Base-by-base conservation (phyloP, 2,797 vertebrate genomes). In the Glossophaga mutica region DNA sequence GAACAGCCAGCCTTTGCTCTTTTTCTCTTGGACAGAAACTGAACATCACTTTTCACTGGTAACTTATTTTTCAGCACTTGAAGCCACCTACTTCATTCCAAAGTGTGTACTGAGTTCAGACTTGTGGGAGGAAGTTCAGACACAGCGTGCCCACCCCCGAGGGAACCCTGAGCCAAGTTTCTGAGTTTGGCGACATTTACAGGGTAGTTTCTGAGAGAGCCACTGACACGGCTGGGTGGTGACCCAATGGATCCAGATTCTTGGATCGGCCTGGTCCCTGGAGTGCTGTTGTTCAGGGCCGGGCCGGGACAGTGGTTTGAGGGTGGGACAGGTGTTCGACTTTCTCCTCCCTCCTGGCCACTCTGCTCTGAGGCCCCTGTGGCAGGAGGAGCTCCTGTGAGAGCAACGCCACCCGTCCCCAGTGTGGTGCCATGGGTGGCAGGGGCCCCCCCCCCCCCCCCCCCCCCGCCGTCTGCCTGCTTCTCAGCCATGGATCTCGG, bases 11-110 rank as follows among this genome's bases (percentile, higher is more conserved):
- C 55, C 34, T 95, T 62, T 16, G 59, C 70, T 95, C 70, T 62
- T 37, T 95, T 82, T 93, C 68, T 37, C 78, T 85, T 15, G 34
- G 19, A 70, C 32, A 39, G 81, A 46, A 34, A 86, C 96, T 87
- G 93, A 86, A 7, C 0, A 90, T 92, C 65, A 26, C 97, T 98
- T 97, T 98, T 98, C 96, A 77, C 50, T 96, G 93, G 96, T 95
- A 96, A 97, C 97, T 97, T 97, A 29, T 76, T 97, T 98, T 96
- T 83, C 95, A 96, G 97, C 96, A 97, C 97, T 97, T 4, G 46
- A 97, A 97, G 97, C 67, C 37, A 32, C 96, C 34, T 0, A 59
- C 98, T 97, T 97, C 86, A 82, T 98, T 98, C 98, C 95, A 68
- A 96, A 98, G 96, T 76, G 86, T 19, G n/a, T 55, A 1, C 50